These are phyloP conservation scores for Callosobruchus maculatus DNA, from an alignment of 2,888 invertebrate genomes.

Conservation along the genomic window DNA sequence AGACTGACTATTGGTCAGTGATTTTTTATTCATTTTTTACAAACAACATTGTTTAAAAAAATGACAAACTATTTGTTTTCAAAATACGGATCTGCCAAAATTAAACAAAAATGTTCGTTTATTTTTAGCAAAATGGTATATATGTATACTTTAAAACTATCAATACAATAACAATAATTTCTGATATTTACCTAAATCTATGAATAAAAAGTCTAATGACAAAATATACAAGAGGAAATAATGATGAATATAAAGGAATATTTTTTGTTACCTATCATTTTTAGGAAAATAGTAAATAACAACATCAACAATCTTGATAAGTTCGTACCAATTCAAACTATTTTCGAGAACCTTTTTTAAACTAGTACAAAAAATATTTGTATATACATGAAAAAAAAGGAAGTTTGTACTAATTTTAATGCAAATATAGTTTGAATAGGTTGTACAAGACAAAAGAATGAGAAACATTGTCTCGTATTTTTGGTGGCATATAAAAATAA, in stretches of 20 bases:
- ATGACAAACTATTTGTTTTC: constrained; percentile 20
- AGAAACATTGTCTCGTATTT: neutral
- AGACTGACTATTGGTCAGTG: neutral
- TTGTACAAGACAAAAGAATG: neutral
- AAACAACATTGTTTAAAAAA: constrained; percentile 26
- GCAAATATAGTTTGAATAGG: neutral
- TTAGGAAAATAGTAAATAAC: constrained; percentile 12
- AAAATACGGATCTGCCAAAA: constrained; percentile 21
- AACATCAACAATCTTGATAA: neutral
- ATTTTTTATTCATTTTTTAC: constrained; percentile 16
- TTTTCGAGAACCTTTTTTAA: neutral
- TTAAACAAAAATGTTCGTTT: constrained; percentile 7
- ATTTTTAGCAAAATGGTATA: constrained; percentile 20
- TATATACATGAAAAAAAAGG: neutral
- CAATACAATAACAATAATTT: constrained; percentile 39
- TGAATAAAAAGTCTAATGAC: neutral
- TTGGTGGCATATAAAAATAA: neutral
- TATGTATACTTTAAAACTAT: constrained; percentile 34
- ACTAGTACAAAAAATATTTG: neutral
- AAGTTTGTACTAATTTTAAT: neutral
- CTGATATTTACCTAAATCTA: neutral
- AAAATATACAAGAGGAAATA: neutral
- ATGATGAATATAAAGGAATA: neutral
- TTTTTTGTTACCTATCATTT: constrained; percentile 9
- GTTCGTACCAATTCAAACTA: neutral